Base-by-base conservation (phyloP, 2,113 vertebrate genomes). In the Rhynchomys soricoides region DNA sequence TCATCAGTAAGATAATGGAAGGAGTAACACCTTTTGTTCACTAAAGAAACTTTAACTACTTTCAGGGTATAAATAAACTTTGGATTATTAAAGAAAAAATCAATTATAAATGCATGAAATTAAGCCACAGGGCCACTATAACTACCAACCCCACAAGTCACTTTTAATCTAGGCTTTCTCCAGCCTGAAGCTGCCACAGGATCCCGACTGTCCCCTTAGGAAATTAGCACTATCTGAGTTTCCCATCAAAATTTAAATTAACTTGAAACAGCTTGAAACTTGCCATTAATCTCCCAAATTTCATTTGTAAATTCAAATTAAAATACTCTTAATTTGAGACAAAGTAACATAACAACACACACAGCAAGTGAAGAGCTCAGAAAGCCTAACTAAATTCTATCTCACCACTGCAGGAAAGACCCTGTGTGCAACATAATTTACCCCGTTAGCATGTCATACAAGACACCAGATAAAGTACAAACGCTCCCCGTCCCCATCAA, bases 191-290 rank as follows among this genome's bases (percentile, higher is more conserved):
- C 62, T 62, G 13, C 26, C 73, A 93, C 29, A 64, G 43, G 45
- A 94, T 88, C 96, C 91, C 29, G 34, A 62, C 3, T 29, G 13
- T 81, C 29, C 78, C 70, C 70, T 93, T 31, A 90, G 85, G 70
- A 89, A 96, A 91, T 4, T 93, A 93, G 94, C 59, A 90, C 92
- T 78, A 50, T 86, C 21, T n/a, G 78, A 94, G 26, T 22, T 96
- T 94, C 91, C 59, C 66, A 96, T 43, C 89, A 77, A 91, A 95
- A 94, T 78, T 90, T 94, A 96, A 96, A 96, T 95, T 96, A 95
- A 96, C 52, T 95, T 96, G 70, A 96, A 97, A 95, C 90, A 86
- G 90, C 87, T 82, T 95, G 79, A 97, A 90, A 93, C 71, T 78
- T 96, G 73, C 21, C 93, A 66, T 91, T 97, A 94, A 92, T 94